Percentiles rank a stretch among this genome's conserved stretches.
Conservation (phyloP, 2,113 vertebrate species). For the Enhydra lutris region DNA sequence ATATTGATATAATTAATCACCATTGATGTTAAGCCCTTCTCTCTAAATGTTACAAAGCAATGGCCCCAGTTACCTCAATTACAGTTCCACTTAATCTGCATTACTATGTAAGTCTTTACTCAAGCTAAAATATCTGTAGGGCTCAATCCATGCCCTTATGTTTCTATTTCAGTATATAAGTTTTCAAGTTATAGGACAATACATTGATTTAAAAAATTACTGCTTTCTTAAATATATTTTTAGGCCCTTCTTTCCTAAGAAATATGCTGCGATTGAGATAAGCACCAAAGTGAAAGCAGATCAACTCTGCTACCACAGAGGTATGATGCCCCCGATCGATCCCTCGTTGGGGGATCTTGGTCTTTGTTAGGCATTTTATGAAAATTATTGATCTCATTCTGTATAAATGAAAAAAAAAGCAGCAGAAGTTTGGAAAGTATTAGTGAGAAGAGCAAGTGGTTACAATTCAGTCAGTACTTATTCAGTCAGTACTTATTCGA, state of each 20-base stretch:
- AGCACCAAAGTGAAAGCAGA: neutral
- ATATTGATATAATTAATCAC: neutral
- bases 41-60: conserved; percentile 1
- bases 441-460: neutral
- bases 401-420: neutral
- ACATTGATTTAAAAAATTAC: neutral
- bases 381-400: neutral
- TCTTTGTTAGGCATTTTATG: neutral
- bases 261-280: neutral
- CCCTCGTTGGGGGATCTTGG: neutral
- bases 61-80: neutral
- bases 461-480: neutral
- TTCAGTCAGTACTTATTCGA: neutral
- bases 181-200: neutral
- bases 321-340: rapidly evolving
- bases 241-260: neutral
- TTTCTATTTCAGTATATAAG: neutral
- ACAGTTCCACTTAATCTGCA: neutral
- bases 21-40: neutral
- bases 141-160: neutral
- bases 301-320: neutral
- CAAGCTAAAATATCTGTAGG: neutral
- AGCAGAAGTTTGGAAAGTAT: neutral
- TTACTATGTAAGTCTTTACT: neutral
- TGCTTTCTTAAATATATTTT: neutral